phyloP scores from a whole-genome alignment of 2,888 invertebrate species.

The Microplitis deprimator region DNA sequence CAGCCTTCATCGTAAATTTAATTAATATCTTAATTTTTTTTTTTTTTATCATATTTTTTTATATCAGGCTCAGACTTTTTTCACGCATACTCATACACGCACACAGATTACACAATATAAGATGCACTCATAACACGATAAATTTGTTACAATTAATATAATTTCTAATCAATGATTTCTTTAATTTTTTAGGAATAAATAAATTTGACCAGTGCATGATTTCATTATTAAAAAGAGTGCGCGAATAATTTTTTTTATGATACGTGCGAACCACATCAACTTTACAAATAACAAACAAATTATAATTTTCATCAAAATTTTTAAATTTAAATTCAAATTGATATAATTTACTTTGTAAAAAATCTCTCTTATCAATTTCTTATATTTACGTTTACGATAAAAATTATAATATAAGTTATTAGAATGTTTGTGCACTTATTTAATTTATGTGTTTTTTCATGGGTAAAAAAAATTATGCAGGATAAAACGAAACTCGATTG shows the following conservation, averaged over 20 bases:
- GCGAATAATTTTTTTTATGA: constrained; percentile 53
- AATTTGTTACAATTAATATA: not conserved
- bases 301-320: too few relatives aligned
- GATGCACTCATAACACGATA: constrained; percentile 16
- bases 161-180: not conserved
- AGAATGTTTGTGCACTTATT: too few relatives aligned
- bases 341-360: too few relatives aligned
- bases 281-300: not conserved
- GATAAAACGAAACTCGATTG: not conserved
- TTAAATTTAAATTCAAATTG: too few relatives aligned
- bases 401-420: too few relatives aligned
- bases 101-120: constrained; percentile 35
- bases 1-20: not conserved
- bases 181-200: constrained; percentile 53
- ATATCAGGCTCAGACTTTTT: constrained; percentile 38
- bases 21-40: constrained; percentile 42
- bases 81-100: constrained; percentile 33
- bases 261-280: not conserved
- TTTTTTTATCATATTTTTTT: constrained; percentile 45
- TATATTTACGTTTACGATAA: too few relatives aligned
- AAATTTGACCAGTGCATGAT: constrained; percentile 67
- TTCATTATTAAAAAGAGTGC: constrained; percentile 68
- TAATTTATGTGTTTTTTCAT: constrained; percentile 6
- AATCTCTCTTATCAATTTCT: not conserved
- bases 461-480: not conserved